Conservation (phyloP, 1,140 invertebrate genomes). For the Leptopilina clavipes region DNA sequence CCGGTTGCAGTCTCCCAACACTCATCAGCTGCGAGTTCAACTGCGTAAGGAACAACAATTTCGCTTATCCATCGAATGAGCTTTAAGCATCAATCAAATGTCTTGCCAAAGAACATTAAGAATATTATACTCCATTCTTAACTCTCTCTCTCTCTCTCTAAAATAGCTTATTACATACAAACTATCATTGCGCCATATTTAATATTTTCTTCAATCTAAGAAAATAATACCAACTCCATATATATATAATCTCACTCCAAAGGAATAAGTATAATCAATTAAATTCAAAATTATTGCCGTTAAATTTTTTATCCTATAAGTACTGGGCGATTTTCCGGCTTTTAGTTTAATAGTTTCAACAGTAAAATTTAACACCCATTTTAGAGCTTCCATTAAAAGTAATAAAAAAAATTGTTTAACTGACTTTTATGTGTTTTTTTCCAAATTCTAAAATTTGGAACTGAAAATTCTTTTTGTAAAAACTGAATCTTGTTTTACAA, state of each 20-base stretch:
- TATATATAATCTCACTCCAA: neutral
- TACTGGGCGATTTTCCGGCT: neutral
- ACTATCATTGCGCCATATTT: conserved; percentile 33
- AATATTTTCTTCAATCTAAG: conserved; percentile 13
- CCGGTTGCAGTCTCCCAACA: conserved; percentile 60
- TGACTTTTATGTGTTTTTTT: neutral
- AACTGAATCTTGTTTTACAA: no score
- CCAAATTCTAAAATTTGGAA: neutral
- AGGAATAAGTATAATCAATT: neutral
- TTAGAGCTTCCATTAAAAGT: conserved; percentile 11
- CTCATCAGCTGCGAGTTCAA: conserved; percentile 64
- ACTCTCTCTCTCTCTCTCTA: neutral
- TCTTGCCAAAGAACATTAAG: conserved; percentile 36
- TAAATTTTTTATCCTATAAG: neutral
- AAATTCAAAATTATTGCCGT: conserved; percentile 2
- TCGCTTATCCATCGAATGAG: conserved; percentile 7
- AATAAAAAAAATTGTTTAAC: neutral
- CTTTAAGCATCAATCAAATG: conserved; percentile 37
- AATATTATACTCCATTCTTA: conserved; percentile 33
- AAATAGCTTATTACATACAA: conserved; percentile 37
- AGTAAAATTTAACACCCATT: conserved; percentile 7
- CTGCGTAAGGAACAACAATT: conserved; percentile 45
- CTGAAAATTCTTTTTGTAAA: no score
- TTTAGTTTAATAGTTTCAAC: neutral
- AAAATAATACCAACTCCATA: neutral